These are phyloP conservation scores for Drosophila nebulosa DNA, from an alignment of 1,140 invertebrate genomes.

Conservation along the genomic window DNA sequence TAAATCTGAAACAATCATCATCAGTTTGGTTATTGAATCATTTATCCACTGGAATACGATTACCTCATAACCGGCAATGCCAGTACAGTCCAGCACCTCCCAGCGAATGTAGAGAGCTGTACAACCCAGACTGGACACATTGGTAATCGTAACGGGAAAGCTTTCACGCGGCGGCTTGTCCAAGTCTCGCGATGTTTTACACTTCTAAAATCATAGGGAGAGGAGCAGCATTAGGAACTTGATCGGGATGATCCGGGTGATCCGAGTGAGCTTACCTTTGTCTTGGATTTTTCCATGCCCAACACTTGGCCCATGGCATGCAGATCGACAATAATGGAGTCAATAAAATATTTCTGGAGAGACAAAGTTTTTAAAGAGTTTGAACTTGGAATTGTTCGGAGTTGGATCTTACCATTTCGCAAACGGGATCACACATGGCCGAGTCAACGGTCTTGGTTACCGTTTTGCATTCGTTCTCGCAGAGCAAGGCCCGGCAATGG, in stretches of 20 bases:
- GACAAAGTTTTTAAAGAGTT: background rate
- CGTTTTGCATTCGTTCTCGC: constrained; percentile 55
- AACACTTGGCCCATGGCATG: constrained; percentile 71
- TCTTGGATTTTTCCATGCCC: constrained; percentile 40
- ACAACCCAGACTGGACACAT: constrained; percentile 56
- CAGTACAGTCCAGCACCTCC: constrained; percentile 58
- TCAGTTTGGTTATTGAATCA: background rate
- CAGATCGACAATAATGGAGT: constrained; percentile 69
- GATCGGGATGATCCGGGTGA: too few relatives aligned
- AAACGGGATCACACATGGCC: constrained; percentile 39
- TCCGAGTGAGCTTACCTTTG: constrained; percentile 38
- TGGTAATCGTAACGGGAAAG: constrained; percentile 62
- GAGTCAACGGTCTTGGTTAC: constrained; percentile 50
- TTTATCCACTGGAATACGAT: too few relatives aligned
- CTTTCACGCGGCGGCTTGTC: constrained; percentile 27
- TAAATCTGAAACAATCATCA: constrained; percentile 46
- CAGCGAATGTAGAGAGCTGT: constrained; percentile 65
- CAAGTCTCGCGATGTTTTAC: constrained; percentile 9
- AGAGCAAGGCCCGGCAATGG: constrained; percentile 57
- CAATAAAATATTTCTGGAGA: constrained; percentile 72
- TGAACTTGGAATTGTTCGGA: too few relatives aligned
- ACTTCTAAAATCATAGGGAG: background rate
- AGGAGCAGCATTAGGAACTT: background rate
- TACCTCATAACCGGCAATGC: constrained; percentile 70
- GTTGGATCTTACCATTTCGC: constrained; percentile 47